Evolutionary conservation across 1,140 invertebrate genomes (phyloP), one percentile per base, ranked within the genome.

Genomic region (honey bee (Apis mellifera)): DNA sequence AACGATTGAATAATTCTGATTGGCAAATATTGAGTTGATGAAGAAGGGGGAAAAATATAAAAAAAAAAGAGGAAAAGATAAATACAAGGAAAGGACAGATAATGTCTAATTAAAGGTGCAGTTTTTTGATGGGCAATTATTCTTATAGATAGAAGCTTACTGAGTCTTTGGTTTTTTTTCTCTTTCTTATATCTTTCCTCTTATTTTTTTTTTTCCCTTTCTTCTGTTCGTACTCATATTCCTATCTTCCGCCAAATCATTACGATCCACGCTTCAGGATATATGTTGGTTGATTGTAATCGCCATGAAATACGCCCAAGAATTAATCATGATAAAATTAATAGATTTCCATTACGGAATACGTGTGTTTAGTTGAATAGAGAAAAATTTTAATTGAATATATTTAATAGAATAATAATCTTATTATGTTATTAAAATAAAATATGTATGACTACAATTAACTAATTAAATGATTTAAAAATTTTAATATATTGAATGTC

Each of bases 261-360:
- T 78, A 81, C n/a, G 78, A 81, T 81, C 57, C 64, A 32, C 32
- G 84, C 79, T 55, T 62, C 66, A 52, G 71, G 76, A 65, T 74
- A 72, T 21, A 17, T 26, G n/a, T 32, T 12, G 59, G 7, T 50
- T n/a, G 86, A 87, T 87, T 82, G 72, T 87, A 87, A 87, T 87
- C 86, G 80, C 32, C 71, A 65, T 42, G 62, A 26, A 42, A 69
- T 69, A 86, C 76, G 66, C 66, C 84, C 79, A 42, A 71, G 65
- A 84, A 84, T 89, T 90, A 88, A 88, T 88, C 65, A 69, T 55
- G 82, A 86, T 86, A 86, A 88, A 87, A 88, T 89, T 83, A 87
- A 84, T 90, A 84, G 72, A 52, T 60, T 64, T 48, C 81, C 74
- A 86, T 86, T 78, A 85, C 55, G 68, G 32, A 50, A 55, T 62